Evolutionary conservation across 2,797 vertebrate genomes (phyloP).

Genomic region (Borostomias antarcticus): DNA sequence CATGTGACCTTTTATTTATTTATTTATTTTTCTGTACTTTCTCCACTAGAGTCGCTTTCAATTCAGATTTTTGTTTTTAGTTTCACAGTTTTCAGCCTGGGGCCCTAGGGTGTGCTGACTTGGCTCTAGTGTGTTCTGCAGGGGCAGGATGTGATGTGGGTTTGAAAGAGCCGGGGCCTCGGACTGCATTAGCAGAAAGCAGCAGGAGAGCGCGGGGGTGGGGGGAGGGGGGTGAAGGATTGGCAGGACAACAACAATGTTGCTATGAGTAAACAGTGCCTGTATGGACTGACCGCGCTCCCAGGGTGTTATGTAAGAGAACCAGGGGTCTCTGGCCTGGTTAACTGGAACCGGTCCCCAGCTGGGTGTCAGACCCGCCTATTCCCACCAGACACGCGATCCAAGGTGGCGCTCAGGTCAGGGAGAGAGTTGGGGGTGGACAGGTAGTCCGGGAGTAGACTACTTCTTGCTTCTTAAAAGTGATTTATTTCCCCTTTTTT

Average conservation of each 20-base stretch:
- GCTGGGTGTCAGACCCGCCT: neutral
- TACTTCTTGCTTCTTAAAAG: too few species aligned
- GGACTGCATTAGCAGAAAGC: neutral
- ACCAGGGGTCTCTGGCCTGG: neutral
- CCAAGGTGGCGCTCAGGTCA: neutral
- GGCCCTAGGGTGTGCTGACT: neutral
- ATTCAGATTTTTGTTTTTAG: neutral
- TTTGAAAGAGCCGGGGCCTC: constrained; percentile 12
- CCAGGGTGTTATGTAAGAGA: constrained; percentile 18
- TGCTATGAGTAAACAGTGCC: constrained; percentile 34
- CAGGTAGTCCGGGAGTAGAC: neutral
- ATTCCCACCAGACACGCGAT: neutral
- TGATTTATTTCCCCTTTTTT: too few species aligned
- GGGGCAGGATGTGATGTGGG: constrained; percentile 23
- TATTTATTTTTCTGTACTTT: neutral
- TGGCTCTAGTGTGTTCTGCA: constrained; percentile 1
- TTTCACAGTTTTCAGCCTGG: neutral
- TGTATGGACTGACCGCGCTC: constrained; percentile 17
- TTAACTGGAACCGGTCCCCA: neutral
- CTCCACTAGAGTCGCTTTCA: neutral
- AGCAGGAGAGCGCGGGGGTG: neutral
- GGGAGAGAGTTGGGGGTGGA: neutral
- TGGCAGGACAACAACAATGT: constrained; percentile 31
- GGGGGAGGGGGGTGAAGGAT: neutral
- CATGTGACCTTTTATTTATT: neutral